Percentiles rank a stretch among this genome's conserved stretches.
Evolutionary conservation across 2,113 vertebrate species (phyloP).

Genomic region (Mellivora capensis): DNA sequence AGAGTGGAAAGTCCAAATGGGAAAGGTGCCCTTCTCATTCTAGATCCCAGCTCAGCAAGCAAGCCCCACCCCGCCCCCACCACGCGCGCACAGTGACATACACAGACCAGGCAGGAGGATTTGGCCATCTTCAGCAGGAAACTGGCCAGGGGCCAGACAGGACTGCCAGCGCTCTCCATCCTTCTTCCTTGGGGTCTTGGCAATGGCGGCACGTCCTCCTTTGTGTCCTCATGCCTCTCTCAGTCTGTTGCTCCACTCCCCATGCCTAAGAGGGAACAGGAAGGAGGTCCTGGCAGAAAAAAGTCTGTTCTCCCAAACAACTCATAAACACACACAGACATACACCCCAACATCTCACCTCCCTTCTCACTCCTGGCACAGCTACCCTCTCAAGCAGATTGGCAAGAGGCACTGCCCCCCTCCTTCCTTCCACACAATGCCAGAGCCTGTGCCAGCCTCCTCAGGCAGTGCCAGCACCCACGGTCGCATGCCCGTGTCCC

Average conservation of each 20-base stretch:
- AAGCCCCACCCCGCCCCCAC: background rate
- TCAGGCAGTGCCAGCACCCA: background rate
- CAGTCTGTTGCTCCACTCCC: conserved; percentile 20
- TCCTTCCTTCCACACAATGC: conserved; percentile 4
- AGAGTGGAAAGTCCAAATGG: conserved; percentile 37
- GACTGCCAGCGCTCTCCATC: conserved; percentile 47
- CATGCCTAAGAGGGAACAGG: conserved; percentile 34
- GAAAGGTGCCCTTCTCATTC: conserved; percentile 3
- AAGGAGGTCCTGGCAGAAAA: conserved; percentile 64
- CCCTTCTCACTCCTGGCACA: conserved; percentile 35
- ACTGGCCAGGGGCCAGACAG: conserved; percentile 60
- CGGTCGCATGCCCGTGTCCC: background rate
- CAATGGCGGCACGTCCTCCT: conserved; percentile 58
- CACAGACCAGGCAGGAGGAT: conserved; percentile 60
- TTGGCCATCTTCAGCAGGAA: conserved; percentile 51
- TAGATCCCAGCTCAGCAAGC: conserved; percentile 1
- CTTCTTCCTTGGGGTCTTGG: conserved; percentile 67
- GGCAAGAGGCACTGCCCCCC: background rate
- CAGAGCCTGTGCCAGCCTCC: conserved; percentile 29
- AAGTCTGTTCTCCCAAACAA: conserved; percentile 49
- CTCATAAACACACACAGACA: background rate
- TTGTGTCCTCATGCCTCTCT: conserved; percentile 60
- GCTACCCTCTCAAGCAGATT: background rate
- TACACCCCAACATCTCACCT: background rate
- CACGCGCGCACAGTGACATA: background rate